Conservation (phyloP, 1,140 invertebrate genomes). For the Eriocheir sinensis region DNA sequence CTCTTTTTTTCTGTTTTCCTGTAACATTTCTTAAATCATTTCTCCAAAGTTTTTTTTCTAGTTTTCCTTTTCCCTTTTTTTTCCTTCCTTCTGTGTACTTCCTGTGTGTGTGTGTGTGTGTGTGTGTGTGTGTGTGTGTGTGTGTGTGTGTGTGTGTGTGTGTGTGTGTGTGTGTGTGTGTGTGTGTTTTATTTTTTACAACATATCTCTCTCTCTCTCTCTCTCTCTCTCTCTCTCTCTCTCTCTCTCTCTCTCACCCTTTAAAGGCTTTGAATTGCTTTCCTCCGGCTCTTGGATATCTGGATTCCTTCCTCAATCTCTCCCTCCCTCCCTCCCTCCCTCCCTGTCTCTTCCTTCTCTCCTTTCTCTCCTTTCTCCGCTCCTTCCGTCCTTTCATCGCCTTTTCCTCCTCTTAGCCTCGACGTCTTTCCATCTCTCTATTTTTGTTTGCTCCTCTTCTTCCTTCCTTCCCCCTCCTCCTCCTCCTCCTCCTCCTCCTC, state of each 20-base stretch:
- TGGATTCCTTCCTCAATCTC: not conserved
- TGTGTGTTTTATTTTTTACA: too few relatives aligned
- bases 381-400: too few relatives aligned
- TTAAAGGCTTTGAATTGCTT: slow-evolving; percentile 17
- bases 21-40: slow-evolving; percentile 16
- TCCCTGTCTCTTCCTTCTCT: not conserved
- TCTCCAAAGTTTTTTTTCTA: too few relatives aligned
- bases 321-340: not conserved
- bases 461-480: not conserved
- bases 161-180: not conserved
- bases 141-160: not conserved
- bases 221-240: slow-evolving; percentile 20
- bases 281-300: not conserved
- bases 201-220: slow-evolving; percentile 23
- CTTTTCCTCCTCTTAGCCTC: not conserved
- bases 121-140: not conserved
- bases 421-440: not conserved
- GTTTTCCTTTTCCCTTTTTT: not conserved
- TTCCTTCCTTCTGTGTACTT: not conserved
- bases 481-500: not conserved
- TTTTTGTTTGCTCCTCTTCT: not conserved
- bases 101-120: not conserved
- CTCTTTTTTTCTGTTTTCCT: not conserved
- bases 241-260: not conserved
- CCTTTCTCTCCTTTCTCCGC: too few relatives aligned